These are phyloP conservation scores for Cryptotis parvus DNA, from an alignment of 2,113 vertebrate species.

Conservation along the genomic window DNA sequence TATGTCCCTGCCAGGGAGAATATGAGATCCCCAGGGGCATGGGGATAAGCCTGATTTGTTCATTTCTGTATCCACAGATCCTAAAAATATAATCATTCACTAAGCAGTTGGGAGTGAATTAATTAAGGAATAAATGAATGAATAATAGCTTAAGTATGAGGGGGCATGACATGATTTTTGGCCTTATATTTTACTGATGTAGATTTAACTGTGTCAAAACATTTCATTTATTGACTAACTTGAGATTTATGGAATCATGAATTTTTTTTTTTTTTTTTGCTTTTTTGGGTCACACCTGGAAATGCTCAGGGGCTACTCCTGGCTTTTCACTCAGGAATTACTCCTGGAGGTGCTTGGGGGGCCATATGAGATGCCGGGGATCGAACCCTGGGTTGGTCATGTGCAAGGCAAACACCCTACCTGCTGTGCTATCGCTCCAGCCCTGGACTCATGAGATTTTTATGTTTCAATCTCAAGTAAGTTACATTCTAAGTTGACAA, in stretches of 20 bases:
- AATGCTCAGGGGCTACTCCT: too few species aligned
- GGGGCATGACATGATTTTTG: not conserved
- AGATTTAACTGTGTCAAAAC: not conserved
- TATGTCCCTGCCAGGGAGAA: not conserved
- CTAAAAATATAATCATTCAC: not conserved
- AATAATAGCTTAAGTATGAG: not conserved
- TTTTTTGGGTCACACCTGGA: too few species aligned
- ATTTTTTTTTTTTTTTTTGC: too few species aligned
- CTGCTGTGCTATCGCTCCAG: too few species aligned
- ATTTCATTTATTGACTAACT: not conserved
- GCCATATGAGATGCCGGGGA: too few species aligned
- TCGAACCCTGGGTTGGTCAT: too few species aligned
- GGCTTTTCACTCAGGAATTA: too few species aligned
- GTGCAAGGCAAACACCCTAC: too few species aligned
- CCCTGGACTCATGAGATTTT: too few species aligned
- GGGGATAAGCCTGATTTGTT: not conserved
- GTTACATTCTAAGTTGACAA: not conserved
- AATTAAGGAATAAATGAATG: not conserved
- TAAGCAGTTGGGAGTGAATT: not conserved
- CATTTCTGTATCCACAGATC: not conserved
- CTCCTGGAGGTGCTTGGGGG: too few species aligned
- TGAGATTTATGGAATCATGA: not conserved
- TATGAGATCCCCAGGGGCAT: not conserved
- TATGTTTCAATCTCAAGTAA: not conserved
- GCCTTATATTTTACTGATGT: not conserved